These are phyloP conservation scores for Dryadula phaetusa DNA, from an alignment of 2,888 invertebrate genomes.

Conservation along the genomic window DNA sequence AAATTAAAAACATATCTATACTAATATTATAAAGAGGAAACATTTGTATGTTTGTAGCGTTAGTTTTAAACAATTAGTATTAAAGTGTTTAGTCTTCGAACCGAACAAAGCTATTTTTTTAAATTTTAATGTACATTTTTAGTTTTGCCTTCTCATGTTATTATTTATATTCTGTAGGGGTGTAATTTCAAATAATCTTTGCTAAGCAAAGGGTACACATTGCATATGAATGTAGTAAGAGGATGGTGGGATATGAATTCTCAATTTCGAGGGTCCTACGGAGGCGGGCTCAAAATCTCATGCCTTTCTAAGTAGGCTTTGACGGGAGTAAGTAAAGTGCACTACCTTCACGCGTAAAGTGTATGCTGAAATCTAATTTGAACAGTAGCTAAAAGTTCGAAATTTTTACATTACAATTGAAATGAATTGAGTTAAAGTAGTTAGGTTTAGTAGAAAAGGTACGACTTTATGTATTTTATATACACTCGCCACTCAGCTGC, in stretches of 20 bases:
- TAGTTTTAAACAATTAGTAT: no score
- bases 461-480: no score
- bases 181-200: not conserved
- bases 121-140: not conserved
- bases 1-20: no score
- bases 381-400: not conserved
- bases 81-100: no score
- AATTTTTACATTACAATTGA: no score
- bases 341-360: slow-evolving; percentile 16
- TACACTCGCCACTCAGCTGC: no score
- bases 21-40: no score
- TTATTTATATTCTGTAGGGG: not conserved
- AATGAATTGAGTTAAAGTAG: no score
- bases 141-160: not conserved
- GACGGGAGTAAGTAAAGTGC: slow-evolving; percentile 21
- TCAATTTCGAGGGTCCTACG: slow-evolving; percentile 40
- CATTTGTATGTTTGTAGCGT: no score
- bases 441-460: no score
- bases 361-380: slow-evolving; percentile 3
- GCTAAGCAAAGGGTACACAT: not conserved
- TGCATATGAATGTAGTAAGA: slow-evolving; percentile 19
- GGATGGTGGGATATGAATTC: slow-evolving; percentile 35
- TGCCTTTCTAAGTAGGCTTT: slow-evolving; percentile 46
- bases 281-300: slow-evolving; percentile 44
- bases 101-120: no score